A percentile compares a stretch with the other conserved stretches of the same genome.
These are phyloP conservation scores for Lasioglossum marginatum DNA, from an alignment of 2,888 invertebrate genomes.

Conservation along the genomic window DNA sequence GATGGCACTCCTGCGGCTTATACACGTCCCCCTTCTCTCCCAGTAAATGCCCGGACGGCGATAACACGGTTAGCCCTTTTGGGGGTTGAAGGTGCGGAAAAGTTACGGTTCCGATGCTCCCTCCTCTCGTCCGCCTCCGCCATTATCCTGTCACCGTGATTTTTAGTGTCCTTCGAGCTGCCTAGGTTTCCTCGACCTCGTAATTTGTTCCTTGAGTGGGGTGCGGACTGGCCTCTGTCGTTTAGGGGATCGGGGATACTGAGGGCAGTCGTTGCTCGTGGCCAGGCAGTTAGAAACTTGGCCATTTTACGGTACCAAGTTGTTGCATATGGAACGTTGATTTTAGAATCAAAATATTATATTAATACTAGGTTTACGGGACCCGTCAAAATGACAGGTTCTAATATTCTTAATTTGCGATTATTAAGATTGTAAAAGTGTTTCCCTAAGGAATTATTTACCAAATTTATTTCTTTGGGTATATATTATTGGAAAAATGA, in stretches of 20 bases:
- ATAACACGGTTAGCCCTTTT: slow-evolving; percentile 18
- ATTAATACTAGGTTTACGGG: too few relatives aligned
- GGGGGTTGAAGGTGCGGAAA: neutral
- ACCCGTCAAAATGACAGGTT: too few relatives aligned
- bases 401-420: too few relatives aligned
- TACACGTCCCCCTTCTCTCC: neutral
- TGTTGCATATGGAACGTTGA: neutral
- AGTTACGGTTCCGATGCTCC: neutral
- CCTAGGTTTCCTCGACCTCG: neutral
- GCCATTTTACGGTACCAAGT: neutral
- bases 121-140: neutral
- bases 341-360: neutral
- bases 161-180: slow-evolving; percentile 1
- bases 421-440: too few relatives aligned
- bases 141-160: slow-evolving; percentile 5
- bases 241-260: neutral
- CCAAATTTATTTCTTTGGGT: too few relatives aligned
- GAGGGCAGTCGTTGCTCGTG: neutral
- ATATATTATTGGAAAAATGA: too few relatives aligned
- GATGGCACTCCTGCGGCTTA: slow-evolving; percentile 25
- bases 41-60: neutral
- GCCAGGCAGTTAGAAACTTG: neutral
- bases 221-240: neutral
- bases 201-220: neutral
- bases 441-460: too few relatives aligned